Evolutionary conservation across 2,113 vertebrate genomes (phyloP).

Genomic region (Perccottus glenii): DNA sequence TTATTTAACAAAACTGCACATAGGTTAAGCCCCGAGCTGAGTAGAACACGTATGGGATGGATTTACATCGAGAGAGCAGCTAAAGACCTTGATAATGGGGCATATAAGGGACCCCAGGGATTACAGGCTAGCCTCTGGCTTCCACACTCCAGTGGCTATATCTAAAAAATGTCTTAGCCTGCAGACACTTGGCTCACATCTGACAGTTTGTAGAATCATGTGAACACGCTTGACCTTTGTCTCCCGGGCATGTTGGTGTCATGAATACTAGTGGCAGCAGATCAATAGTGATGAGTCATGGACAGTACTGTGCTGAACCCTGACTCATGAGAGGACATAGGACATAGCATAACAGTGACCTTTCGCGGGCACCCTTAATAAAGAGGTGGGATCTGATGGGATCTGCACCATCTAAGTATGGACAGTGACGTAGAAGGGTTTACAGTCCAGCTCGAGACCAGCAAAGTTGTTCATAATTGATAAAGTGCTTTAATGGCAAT

Average conservation of each 20-base stretch:
- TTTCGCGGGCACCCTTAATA: slow-evolving; percentile 34
- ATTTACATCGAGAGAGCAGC: slow-evolving; percentile 18
- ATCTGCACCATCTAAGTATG: slow-evolving; percentile 28
- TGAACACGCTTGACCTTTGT: slow-evolving; percentile 64
- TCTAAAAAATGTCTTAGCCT: slow-evolving; percentile 24
- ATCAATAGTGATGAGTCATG: slow-evolving; percentile 66
- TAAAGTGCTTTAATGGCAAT: no score
- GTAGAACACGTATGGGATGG: slow-evolving; percentile 22
- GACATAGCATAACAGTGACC: slow-evolving; percentile 47
- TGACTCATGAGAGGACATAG: slow-evolving; percentile 54
- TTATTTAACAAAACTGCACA: slow-evolving; percentile 16
- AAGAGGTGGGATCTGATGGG: slow-evolving; percentile 18
- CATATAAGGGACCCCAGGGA: slow-evolving; percentile 9
- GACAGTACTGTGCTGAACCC: slow-evolving; percentile 47
- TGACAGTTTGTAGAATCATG: slow-evolving; percentile 32
- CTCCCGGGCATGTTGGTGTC: slow-evolving; percentile 40
- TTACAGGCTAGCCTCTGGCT: slow-evolving; percentile 23
- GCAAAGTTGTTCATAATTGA: slow-evolving; percentile 9
- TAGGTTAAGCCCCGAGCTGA: slow-evolving; percentile 21
- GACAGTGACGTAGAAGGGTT: neutral
- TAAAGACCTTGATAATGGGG: slow-evolving; percentile 19
- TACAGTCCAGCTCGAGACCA: slow-evolving; percentile 3
- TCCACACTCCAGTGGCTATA: slow-evolving; percentile 20
- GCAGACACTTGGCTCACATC: slow-evolving; percentile 42
- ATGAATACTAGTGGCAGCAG: slow-evolving; percentile 55